phyloP scores from a whole-genome alignment of 53 echinoderm and acorn worm species.

The Echinarachnius parma region DNA sequence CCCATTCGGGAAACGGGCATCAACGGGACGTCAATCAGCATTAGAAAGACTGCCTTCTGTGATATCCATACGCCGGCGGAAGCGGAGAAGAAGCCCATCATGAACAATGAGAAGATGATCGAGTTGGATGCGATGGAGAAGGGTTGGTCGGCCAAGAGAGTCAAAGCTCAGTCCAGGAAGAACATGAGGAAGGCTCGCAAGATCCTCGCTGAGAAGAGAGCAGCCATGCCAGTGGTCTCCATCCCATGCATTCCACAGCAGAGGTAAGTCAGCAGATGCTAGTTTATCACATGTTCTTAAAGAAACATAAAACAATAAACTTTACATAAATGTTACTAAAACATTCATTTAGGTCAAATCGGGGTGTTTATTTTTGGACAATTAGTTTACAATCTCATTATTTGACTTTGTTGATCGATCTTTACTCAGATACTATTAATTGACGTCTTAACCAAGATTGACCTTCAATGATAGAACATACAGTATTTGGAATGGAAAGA shows the following conservation, averaged over 20 bases:
- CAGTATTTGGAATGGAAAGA: too few relatives aligned
- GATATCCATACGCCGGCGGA: conserved; percentile 97
- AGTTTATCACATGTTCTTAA: too few relatives aligned
- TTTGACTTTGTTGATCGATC: too few relatives aligned
- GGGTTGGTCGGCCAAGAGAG: conserved; percentile 86
- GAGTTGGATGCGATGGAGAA: conserved; percentile 61
- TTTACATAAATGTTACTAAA: neutral
- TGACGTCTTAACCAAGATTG: too few relatives aligned
- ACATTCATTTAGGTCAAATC: neutral
- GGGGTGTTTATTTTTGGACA: too few relatives aligned
- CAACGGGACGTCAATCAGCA: conserved; percentile 95
- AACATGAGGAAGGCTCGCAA: conserved; percentile 99
- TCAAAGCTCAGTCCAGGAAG: conserved; percentile 94
- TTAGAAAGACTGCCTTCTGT: conserved; percentile 94
- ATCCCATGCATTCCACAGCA: conserved; percentile 96
- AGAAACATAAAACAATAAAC: too few relatives aligned
- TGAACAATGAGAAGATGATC: conserved; percentile 50
- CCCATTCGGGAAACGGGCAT: conserved; percentile 89
- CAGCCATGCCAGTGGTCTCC: conserved; percentile 96
- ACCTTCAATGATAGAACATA: too few relatives aligned
- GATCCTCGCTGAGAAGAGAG: conserved; percentile 96
- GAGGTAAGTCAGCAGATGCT: too few relatives aligned
- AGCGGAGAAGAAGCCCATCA: conserved; percentile 83
- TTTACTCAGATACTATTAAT: too few relatives aligned
- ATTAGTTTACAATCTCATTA: too few relatives aligned